Evolutionary conservation across 2,797 vertebrate species (phyloP).

Genomic region (Sebastes reedi): DNA sequence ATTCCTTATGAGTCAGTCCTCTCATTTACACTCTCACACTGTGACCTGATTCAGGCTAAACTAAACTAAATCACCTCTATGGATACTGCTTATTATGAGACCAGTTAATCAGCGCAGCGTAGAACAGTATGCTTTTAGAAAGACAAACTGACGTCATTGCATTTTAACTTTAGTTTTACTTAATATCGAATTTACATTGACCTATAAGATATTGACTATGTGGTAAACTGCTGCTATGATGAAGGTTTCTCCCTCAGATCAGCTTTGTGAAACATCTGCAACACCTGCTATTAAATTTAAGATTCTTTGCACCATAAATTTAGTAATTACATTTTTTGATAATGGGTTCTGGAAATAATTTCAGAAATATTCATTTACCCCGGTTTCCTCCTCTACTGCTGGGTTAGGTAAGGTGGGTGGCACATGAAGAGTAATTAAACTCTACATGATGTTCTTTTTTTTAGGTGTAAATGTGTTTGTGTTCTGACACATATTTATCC

Average conservation of each 20-base stretch:
- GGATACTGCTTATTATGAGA: background rate
- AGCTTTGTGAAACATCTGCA: background rate
- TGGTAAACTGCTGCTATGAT: background rate
- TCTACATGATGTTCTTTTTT: background rate
- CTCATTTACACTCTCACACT: background rate
- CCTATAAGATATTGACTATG: background rate
- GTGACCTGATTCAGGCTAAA: slow-evolving; percentile 6
- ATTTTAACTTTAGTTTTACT: background rate
- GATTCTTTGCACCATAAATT: background rate
- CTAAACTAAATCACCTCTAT: background rate
- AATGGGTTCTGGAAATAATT: background rate
- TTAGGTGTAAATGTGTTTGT: background rate
- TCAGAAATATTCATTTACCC: background rate
- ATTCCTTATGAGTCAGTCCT: slow-evolving; percentile 96
- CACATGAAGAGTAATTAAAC: background rate
- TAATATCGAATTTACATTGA: background rate
- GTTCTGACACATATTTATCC: background rate
- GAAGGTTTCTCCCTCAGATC: background rate
- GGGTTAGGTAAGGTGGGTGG: background rate
- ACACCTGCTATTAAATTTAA: background rate
- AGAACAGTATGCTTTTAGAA: background rate
- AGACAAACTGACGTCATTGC: background rate
- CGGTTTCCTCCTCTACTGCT: background rate
- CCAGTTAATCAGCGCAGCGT: no score
- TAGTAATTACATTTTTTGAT: background rate